Conservation (phyloP, 2,888 invertebrate genomes). For the Oxyteleia sp. region DNA sequence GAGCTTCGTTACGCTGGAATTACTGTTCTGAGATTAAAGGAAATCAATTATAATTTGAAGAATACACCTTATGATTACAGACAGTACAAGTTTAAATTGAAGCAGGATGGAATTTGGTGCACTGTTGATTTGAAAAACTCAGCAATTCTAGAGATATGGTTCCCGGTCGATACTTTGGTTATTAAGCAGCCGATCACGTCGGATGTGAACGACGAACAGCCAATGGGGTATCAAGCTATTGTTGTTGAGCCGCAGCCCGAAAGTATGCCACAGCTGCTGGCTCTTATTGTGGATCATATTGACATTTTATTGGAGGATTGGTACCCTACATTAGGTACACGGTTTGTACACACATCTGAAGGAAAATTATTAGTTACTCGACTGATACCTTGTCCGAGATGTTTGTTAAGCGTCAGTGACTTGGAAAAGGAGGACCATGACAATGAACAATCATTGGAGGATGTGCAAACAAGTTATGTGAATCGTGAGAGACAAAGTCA, state of each 20-base stretch:
- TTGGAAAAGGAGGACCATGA: slow-evolving; percentile 74
- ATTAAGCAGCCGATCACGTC: slow-evolving; percentile 88
- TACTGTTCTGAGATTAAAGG: slow-evolving; percentile 93
- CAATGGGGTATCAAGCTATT: slow-evolving; percentile 90
- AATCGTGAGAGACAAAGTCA: too few relatives aligned
- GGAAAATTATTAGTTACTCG: slow-evolving; percentile 98
- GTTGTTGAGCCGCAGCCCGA: slow-evolving; percentile 94
- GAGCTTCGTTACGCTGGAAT: slow-evolving; percentile 95
- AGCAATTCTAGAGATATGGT: slow-evolving; percentile 94
- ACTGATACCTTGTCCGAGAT: slow-evolving; percentile 96
- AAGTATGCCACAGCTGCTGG: slow-evolving; percentile 93
- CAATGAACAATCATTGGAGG: too few relatives aligned
- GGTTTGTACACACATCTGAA: slow-evolving; percentile 99
- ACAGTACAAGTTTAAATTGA: slow-evolving; percentile 90
- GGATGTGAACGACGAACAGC: slow-evolving; percentile 88
- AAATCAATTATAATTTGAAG: slow-evolving; percentile 90
- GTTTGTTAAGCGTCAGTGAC: slow-evolving; percentile 88
- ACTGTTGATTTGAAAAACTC: slow-evolving; percentile 93
- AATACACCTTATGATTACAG: slow-evolving; percentile 89
- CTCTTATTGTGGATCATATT: slow-evolving; percentile 97
- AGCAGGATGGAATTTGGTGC: slow-evolving; percentile 95
- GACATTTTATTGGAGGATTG: slow-evolving; percentile 99
- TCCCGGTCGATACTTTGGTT: slow-evolving; percentile 91
- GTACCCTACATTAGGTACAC: slow-evolving; percentile 98
- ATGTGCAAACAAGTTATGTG: too few relatives aligned